Evolutionary conservation across 1,140 invertebrate species (phyloP), one percentile per base, ranked within the genome.

Genomic region (Bombus confusus): DNA sequence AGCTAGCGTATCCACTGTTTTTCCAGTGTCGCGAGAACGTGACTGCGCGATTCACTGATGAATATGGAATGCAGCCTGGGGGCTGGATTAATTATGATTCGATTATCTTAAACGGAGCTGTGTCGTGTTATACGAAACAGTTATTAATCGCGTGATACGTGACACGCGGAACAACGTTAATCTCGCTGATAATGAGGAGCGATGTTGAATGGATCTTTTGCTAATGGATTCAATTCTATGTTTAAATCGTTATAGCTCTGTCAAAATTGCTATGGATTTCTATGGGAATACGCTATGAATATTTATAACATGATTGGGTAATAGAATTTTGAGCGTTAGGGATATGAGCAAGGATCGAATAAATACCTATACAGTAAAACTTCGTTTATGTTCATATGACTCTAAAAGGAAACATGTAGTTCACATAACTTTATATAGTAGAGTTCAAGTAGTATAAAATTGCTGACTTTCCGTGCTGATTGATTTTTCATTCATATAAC

Each of bases 41-140:
- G 83, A 85, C 83, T 72, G 41, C 57, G 41, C 18, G 57, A 28
- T 66, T 66, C 68, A 22, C 57, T 85, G 77, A 85, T 85, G 83
- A 85, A 85, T 85, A 85, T 80, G 83, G 69, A 85, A 85, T 25
- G 47, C 41, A 59, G 39, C 41, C n/a, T 18, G 31, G 83, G 34
- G 69, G 80, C 10, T 41, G 28, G 69, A 73, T 85, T 85, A 85
- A 85, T 85, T 85, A 80, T 80, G 71, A 85, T 85, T 85, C 77
- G 83, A 85, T 85, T 85, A 85, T 80, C 77, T 85, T 73, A 68
- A 80, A 47, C 41, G 69, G 37, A 84, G 34, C 47, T 64, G 47
- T 71, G 64, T 59, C 82, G 37, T 37, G 82, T 83, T 57, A 6
- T 37, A 59, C 66, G 39, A 22, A 66, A 25, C 75, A 71, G 71